Percentiles rank a stretch among this genome's conserved stretches.
phyloP scores from a whole-genome alignment of 1,140 invertebrate genomes.

The Saccostrea glomerata region DNA sequence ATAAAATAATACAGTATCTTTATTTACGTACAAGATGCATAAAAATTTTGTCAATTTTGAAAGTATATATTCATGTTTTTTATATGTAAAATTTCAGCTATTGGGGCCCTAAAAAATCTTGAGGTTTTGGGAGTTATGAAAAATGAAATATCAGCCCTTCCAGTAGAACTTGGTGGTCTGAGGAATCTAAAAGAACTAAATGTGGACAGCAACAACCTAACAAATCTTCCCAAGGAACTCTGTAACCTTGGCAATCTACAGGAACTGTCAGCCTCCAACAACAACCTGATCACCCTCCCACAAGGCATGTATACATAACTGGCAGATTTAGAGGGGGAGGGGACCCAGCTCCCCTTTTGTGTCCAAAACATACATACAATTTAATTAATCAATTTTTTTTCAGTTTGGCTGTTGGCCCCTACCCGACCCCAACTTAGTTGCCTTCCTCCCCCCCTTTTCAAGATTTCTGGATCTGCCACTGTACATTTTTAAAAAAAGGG shows the following conservation, averaged over 20 bases:
- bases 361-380: too few species aligned
- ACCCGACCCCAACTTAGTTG: too few species aligned
- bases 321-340: too few species aligned
- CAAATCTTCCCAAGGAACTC: constrained; percentile 34
- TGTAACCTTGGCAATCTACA: not conserved
- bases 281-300: constrained; percentile 44
- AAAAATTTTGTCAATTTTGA: not conserved
- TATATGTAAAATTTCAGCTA: constrained; percentile 29
- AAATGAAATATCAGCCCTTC: constrained; percentile 32
- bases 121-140: constrained; percentile 26
- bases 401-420: too few species aligned
- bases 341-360: too few species aligned
- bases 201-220: constrained; percentile 45
- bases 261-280: constrained; percentile 40
- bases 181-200: constrained; percentile 36
- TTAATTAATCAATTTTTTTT: too few species aligned
- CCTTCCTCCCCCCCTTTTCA: too few species aligned
- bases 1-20: too few species aligned
- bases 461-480: too few species aligned
- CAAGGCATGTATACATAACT: constrained; percentile 28
- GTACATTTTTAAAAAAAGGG: too few species aligned
- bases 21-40: not conserved
- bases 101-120: constrained; percentile 36
- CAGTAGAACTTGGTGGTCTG: constrained; percentile 20
- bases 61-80: not conserved